Percentiles rank a stretch among this genome's conserved stretches.
phyloP scores from a whole-genome alignment of 2,797 vertebrate genomes.

The Micrastur ruficollis region DNA sequence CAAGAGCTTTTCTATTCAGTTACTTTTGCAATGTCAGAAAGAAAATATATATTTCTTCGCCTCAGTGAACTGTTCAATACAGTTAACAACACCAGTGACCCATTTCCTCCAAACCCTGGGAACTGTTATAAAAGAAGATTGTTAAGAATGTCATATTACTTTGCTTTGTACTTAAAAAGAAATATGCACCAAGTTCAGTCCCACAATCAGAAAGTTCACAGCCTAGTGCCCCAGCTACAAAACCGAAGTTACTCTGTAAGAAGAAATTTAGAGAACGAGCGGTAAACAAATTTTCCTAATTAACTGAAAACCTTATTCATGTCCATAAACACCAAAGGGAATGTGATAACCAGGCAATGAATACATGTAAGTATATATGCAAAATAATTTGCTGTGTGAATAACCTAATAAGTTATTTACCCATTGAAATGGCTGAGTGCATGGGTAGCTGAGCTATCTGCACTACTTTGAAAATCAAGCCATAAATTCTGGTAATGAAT shows the following conservation, averaged over 20 bases:
- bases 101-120: background rate
- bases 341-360: background rate
- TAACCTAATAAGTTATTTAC: background rate
- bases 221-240: background rate
- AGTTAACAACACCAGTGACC: slow-evolving; percentile 22
- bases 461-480: background rate
- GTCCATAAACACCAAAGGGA: background rate
- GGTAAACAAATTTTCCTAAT: background rate
- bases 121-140: background rate
- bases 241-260: background rate
- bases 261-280: background rate
- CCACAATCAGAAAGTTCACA: background rate
- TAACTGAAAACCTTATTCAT: background rate
- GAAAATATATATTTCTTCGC: background rate
- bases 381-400: background rate
- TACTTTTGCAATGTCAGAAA: background rate
- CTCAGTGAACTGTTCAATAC: slow-evolving; percentile 22
- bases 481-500: background rate
- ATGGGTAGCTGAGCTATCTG: background rate
- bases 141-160: background rate
- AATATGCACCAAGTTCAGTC: background rate
- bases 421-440: background rate
- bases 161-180: background rate
- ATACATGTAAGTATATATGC: background rate
- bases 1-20: slow-evolving; percentile 15